Conservation (phyloP, 2,888 invertebrate species). For the Drosophila falleni region DNA sequence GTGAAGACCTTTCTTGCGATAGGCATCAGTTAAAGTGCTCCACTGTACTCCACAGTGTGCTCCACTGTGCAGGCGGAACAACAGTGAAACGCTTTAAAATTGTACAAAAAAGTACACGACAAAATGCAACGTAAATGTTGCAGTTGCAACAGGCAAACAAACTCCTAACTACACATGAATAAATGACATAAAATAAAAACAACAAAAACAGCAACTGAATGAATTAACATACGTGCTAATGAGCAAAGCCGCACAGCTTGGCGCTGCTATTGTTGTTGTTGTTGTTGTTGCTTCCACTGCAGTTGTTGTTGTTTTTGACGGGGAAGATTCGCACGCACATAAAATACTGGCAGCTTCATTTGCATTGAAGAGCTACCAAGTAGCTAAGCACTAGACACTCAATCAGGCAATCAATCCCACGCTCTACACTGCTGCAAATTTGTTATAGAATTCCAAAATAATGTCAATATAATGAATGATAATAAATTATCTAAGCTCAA, state of each 20-base stretch:
- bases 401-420: conserved; percentile 12
- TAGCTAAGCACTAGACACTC: conserved; percentile 13
- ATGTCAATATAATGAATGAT: too few relatives aligned
- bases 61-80: conserved; percentile 61
- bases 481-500: too few relatives aligned
- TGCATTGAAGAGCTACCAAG: conserved; percentile 20
- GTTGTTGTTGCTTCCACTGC: background rate
- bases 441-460: too few relatives aligned
- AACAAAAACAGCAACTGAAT: conserved; percentile 31
- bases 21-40: conserved; percentile 32
- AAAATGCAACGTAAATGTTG: conserved; percentile 48
- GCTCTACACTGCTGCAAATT: conserved; percentile 15
- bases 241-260: conserved; percentile 45
- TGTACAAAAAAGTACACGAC: conserved; percentile 48
- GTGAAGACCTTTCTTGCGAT: conserved; percentile 38
- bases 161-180: conserved; percentile 44
- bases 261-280: background rate
- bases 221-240: conserved; percentile 71
- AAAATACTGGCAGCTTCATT: conserved; percentile 46
- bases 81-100: conserved; percentile 37
- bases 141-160: conserved; percentile 35
- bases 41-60: conserved; percentile 51
- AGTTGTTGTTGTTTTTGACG: background rate
- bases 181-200: conserved; percentile 45
- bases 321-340: conserved; percentile 51